Base-by-base conservation (phyloP, 1,140 invertebrate species). In the Ptiloglossa arizonensis region DNA sequence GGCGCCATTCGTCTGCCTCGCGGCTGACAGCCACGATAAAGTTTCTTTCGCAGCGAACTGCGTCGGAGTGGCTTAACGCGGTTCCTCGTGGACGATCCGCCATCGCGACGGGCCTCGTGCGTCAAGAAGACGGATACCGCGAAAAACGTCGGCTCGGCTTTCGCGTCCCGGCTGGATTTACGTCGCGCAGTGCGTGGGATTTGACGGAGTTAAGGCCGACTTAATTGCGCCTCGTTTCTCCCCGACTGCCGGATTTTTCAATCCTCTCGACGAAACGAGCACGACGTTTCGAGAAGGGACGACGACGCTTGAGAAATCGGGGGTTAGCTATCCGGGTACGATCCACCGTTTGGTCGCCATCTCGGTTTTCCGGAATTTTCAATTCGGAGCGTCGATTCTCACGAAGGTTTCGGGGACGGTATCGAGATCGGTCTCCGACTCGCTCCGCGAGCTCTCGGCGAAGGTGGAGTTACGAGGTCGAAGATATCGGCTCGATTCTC, bases 21-120 rank as follows among this genome's bases (percentile, higher is more conserved):
- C 35, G 56, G 74, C 71, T 82, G 83, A 86, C 83, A 79, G 83
- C 64, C 27, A 57, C 83, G 83, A 85, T 86, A 85, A 86, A 86
- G 74, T 79, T 86, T 82, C 83, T 82, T 76, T 75, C 67, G 38
- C 60, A 32, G 57, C 50, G 63, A 69, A 84, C 72, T 54, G 35
- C 32, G 57, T 50, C 56, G 24, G 8, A 79, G 69, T 85, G 64
- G 78, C 79, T 85, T 85, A 85, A 80, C 63, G n/a, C 71, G 38
- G 57, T 70, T 72, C 63, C 44, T 62, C 17, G 11, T 46, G 41
- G 54, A 80, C 66, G 71, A 84, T 35, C 68, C n/a, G 54, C 54
- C 29, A 74, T 5, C 24, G 22, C 41, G 48, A n/a, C n/a, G 32
- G 11, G 35, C 22, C 19, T 24, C 13, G 22, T 68, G 22, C 50